phyloP scores from a whole-genome alignment of 2,113 vertebrate genomes.

The Phrynocephalus versicolor region DNA sequence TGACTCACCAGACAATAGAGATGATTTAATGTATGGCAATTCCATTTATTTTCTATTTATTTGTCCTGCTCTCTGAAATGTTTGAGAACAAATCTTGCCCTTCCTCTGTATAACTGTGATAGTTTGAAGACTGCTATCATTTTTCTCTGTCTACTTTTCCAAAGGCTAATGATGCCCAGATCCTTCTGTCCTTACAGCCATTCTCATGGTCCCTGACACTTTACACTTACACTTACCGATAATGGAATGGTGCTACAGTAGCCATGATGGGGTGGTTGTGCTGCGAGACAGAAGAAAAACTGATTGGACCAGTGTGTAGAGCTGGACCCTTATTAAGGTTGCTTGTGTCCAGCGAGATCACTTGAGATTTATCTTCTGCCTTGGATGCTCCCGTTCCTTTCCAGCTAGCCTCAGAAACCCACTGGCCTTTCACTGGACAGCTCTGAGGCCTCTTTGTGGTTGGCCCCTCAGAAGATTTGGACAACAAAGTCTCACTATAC shows the following conservation, averaged over 20 bases:
- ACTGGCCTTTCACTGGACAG: constrained; percentile 46
- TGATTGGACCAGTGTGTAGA: constrained; percentile 49
- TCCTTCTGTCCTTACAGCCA: too few relatives aligned
- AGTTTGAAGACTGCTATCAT: too few relatives aligned
- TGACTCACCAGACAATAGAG: too few relatives aligned
- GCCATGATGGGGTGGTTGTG: constrained; percentile 72
- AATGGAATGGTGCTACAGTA: constrained; percentile 78
- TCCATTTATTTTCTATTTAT: too few relatives aligned
- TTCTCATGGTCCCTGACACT: too few relatives aligned
- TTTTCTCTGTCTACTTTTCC: too few relatives aligned
- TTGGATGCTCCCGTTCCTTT: not conserved
- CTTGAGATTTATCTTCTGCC: not conserved
- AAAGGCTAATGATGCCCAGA: too few relatives aligned
- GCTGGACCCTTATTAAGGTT: constrained; percentile 22
- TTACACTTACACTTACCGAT: constrained; percentile 66
- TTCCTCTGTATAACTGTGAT: too few relatives aligned
- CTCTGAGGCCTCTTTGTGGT: constrained; percentile 16
- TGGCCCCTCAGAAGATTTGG: constrained; percentile 16
- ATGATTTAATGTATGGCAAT: too few relatives aligned
- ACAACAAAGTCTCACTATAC: constrained; percentile 35
- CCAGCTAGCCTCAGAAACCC: not conserved
- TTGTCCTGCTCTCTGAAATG: too few relatives aligned
- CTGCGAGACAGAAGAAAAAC: constrained; percentile 53
- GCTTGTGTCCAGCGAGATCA: constrained; percentile 8
- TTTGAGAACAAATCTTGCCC: too few relatives aligned